Percentiles rank a stretch among this genome's conserved stretches.
These are phyloP conservation scores for Bactericera cockerelli DNA, from an alignment of 1,140 invertebrate genomes.

Conservation along the genomic window DNA sequence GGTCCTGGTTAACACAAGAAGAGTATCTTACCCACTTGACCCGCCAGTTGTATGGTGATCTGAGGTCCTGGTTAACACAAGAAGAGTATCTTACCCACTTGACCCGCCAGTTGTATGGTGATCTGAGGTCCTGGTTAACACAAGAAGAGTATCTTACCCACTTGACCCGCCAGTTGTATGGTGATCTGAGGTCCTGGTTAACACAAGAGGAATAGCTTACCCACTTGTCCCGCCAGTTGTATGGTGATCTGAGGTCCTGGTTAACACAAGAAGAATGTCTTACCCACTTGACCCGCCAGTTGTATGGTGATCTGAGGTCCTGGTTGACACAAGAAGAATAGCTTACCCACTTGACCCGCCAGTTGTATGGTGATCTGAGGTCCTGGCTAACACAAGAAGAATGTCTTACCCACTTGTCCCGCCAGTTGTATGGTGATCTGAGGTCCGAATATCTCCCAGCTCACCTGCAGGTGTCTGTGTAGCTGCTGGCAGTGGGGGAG, in stretches of 20 bases:
- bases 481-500: constrained; percentile 74
- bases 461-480: constrained; percentile 64
- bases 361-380: constrained; percentile 75
- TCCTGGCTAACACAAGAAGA: too few species aligned
- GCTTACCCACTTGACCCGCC: constrained; percentile 53
- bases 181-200: too few species aligned
- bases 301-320: constrained; percentile 75
- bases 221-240: constrained; percentile 68
- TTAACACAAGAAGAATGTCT: too few species aligned
- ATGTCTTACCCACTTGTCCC: constrained; percentile 51
- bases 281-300: constrained; percentile 58
- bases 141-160: too few species aligned
- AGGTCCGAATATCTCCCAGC: constrained; percentile 81
- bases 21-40: too few species aligned
- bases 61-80: too few species aligned
- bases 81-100: too few species aligned
- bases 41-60: constrained; percentile 72
- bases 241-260: constrained; percentile 78
- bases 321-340: too few species aligned
- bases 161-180: too few species aligned
- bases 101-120: constrained; percentile 66
- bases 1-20: too few species aligned
- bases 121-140: too few species aligned
- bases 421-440: constrained; percentile 72
- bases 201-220: too few species aligned